A percentile compares a stretch with the other conserved stretches of the same genome.
phyloP scores from a whole-genome alignment of 2,113 vertebrate genomes.

The Spizaetus ornatus region DNA sequence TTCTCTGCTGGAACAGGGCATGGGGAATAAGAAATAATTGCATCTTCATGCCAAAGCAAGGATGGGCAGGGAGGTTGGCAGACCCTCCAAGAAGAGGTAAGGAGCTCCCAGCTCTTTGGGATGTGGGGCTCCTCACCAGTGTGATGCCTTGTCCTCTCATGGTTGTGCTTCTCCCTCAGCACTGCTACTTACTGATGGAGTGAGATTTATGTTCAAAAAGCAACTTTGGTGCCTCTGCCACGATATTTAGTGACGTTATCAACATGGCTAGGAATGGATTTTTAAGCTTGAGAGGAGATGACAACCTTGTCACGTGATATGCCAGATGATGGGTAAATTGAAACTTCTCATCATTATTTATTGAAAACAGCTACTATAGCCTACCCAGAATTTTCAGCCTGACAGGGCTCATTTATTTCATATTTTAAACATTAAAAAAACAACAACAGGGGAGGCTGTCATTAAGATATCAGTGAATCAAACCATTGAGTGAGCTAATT shows the following conservation, averaged over 20 bases:
- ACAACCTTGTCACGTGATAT: constrained; percentile 13
- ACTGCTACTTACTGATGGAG: not conserved
- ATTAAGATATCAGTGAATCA: constrained; percentile 73
- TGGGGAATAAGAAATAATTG: not conserved
- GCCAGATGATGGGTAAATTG: constrained; percentile 69
- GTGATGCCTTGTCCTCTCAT: not conserved
- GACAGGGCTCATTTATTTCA: constrained; percentile 65
- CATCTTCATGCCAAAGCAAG: not conserved
- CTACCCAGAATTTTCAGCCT: constrained; percentile 58
- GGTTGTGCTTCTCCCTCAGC: too few species aligned
- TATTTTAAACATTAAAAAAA: constrained; percentile 70
- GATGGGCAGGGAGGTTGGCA: not conserved
- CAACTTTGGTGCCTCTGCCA: not conserved
- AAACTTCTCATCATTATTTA: constrained; percentile 73
- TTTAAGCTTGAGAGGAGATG: constrained; percentile 61
- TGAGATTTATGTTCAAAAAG: not conserved
- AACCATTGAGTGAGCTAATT: constrained; percentile 70
- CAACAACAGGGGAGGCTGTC: constrained; percentile 66
- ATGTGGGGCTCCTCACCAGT: not conserved
- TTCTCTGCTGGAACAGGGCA: not conserved
- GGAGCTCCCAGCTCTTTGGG: not conserved
- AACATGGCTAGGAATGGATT: constrained; percentile 23
- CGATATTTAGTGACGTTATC: constrained; percentile 15
- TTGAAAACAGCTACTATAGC: constrained; percentile 63
- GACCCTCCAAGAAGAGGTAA: not conserved